phyloP scores from a whole-genome alignment of 2,888 invertebrate species.

The Eubasilissa splendida region DNA sequence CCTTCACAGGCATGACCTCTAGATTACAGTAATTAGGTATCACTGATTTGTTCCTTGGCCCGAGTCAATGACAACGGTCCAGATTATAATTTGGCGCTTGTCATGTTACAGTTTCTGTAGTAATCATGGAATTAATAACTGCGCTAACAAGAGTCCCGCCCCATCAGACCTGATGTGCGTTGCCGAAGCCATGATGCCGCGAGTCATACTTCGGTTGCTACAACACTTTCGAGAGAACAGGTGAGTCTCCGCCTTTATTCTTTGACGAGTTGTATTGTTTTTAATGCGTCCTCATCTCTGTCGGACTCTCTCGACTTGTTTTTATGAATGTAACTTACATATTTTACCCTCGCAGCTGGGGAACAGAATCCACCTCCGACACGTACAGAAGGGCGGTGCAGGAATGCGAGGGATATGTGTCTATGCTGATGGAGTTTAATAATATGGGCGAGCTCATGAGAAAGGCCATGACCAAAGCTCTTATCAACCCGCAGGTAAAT shows the following conservation, averaged over 20 bases:
- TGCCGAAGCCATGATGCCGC: conserved; percentile 95
- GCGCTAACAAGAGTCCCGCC: conserved; percentile 81
- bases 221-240: conserved; percentile 92
- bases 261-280: no score
- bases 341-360: conserved; percentile 61
- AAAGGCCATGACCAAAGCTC: conserved; percentile 90
- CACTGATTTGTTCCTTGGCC: no score
- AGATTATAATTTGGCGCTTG: no score
- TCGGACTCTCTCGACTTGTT: no score
- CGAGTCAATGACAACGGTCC: no score
- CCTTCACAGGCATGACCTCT: no score
- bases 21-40: no score
- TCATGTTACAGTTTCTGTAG: conserved; percentile 84
- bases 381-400: conserved; percentile 82
- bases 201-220: conserved; percentile 89
- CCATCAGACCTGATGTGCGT: conserved; percentile 93
- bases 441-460: conserved; percentile 98
- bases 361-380: conserved; percentile 71
- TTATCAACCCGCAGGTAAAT: conserved; percentile 87
- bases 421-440: conserved; percentile 94
- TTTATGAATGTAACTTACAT: not conserved
- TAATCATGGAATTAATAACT: conserved; percentile 92
- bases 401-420: conserved; percentile 89
- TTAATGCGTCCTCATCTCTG: no score
- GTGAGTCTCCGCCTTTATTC: conserved; percentile 62